Evolutionary conservation across 2,888 invertebrate genomes (phyloP).

Genomic region (Cremastinae sp.): DNA sequence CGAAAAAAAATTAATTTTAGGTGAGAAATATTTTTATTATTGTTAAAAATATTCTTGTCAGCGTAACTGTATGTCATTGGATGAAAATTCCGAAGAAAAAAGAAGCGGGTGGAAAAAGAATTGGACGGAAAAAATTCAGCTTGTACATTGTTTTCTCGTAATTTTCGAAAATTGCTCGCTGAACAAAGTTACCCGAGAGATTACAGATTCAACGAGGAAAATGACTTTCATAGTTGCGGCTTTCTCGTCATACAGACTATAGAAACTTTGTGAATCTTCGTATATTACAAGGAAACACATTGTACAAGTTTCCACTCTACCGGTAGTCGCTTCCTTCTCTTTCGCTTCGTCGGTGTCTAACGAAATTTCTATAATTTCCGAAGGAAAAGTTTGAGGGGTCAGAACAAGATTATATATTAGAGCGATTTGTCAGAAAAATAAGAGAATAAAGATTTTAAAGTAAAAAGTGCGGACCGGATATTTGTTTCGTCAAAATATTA

Average conservation of each 20-base stretch:
- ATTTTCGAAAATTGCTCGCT: constrained; percentile 3
- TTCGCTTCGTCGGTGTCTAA: not conserved
- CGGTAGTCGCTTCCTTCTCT: not conserved
- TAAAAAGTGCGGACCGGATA: too few relatives aligned
- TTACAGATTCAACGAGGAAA: constrained; percentile 3
- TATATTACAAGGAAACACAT: constrained; percentile 2
- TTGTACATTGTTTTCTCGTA: not conserved
- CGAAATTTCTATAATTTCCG: not conserved
- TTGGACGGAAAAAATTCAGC: not conserved
- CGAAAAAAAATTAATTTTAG: too few relatives aligned
- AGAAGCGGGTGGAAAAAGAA: not conserved
- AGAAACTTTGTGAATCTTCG: constrained; percentile 18
- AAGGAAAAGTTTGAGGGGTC: too few relatives aligned
- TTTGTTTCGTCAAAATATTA: too few relatives aligned
- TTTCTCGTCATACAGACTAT: too few relatives aligned
- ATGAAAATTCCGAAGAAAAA: constrained; percentile 5
- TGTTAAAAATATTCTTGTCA: too few relatives aligned
- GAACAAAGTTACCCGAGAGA: not conserved
- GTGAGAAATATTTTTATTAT: too few relatives aligned
- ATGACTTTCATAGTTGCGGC: constrained; percentile 1
- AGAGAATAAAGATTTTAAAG: constrained; percentile 45
- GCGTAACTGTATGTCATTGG: too few relatives aligned
- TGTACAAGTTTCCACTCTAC: constrained; percentile 1
- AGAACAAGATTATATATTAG: too few relatives aligned
- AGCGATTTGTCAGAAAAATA: constrained; percentile 16